Base-by-base conservation (phyloP, 1,140 invertebrate genomes). In the Drosophila tsacasi region DNA sequence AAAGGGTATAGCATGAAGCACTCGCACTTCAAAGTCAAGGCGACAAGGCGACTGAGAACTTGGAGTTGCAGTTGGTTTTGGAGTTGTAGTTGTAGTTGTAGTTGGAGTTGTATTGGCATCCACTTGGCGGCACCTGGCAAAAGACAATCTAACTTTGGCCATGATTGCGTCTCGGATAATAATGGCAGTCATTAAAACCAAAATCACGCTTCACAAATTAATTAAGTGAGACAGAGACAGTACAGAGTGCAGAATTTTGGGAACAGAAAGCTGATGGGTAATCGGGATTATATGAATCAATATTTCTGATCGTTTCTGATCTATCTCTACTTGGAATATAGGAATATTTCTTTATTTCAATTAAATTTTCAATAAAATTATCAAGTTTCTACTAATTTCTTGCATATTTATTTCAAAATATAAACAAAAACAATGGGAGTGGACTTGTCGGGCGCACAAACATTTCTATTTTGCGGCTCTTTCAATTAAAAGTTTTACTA, bases 101-200 rank as follows among this genome's bases (percentile, higher is more conserved):
- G 47, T 7, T 32, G 19, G n/a, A n/a, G n/a, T 46, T 44, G 35
- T 21, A 50, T 44, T 47, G 32, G 40, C 30, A 69, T 32, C 35
- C 62, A 75, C 60, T 54, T 58, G 50, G 63, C 64, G 50, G 63
- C 67, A 81, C 64, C 74, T 71, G 77, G 58, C 54, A 84, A 89
- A 83, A 87, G 77, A 89, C 84, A 89, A 87, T 87, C 84, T 81
- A 87, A 87, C 84, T 89, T 87, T 84, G 42, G 77, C 69, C 57
- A 81, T 78, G 84, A 89, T 81, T 89, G 73, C 77, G 55, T 65
- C 23, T 76, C 40, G 50, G 49, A 47, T 67, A 82, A 89, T 81
- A 83, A 89, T 49, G 73, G 40, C 59, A 62, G 50, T 63, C 65
- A 60, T 59, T 57, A 64, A 55, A 72, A 37, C 39, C 49, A 72